Evolutionary conservation across 2,888 invertebrate species (phyloP).

Genomic region (Eristalinus sepulchralis): DNA sequence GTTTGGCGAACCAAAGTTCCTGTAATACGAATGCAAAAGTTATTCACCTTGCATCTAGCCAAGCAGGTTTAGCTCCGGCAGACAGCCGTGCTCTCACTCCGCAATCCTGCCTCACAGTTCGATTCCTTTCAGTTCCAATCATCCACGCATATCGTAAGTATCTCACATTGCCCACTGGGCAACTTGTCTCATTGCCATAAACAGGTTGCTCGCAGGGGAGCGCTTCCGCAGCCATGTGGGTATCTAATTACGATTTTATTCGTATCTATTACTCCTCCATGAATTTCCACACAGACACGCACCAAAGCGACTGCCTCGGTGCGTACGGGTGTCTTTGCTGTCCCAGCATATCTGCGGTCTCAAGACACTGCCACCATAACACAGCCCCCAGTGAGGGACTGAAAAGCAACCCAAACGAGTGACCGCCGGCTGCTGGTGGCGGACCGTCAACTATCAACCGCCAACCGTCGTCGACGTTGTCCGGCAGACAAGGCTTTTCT

Average conservation of each 20-base stretch:
- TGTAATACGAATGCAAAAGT: not conserved
- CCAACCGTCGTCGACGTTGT: not conserved
- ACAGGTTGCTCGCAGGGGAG: not conserved
- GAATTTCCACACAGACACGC: conserved; percentile 1
- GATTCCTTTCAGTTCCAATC: not conserved
- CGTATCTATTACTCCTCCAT: not conserved
- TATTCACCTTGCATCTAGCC: not conserved
- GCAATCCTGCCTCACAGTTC: not conserved
- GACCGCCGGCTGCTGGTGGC: not conserved
- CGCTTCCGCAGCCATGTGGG: not conserved
- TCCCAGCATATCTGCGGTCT: not conserved
- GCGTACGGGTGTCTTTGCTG: not conserved
- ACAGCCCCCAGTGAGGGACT: not conserved
- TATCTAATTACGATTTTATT: not conserved
- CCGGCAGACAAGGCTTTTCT: not conserved
- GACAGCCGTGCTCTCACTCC: not conserved
- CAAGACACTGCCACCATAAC: not conserved
- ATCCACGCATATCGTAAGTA: not conserved
- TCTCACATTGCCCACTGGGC: not conserved
- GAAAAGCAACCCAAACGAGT: not conserved
- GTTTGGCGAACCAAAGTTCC: not conserved
- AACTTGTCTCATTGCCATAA: not conserved
- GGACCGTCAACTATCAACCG: conserved; percentile 9
- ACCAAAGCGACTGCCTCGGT: not conserved
- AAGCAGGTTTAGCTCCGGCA: not conserved